Evolutionary conservation across 2,797 vertebrate species (phyloP).

Genomic region (Chelon auratus): DNA sequence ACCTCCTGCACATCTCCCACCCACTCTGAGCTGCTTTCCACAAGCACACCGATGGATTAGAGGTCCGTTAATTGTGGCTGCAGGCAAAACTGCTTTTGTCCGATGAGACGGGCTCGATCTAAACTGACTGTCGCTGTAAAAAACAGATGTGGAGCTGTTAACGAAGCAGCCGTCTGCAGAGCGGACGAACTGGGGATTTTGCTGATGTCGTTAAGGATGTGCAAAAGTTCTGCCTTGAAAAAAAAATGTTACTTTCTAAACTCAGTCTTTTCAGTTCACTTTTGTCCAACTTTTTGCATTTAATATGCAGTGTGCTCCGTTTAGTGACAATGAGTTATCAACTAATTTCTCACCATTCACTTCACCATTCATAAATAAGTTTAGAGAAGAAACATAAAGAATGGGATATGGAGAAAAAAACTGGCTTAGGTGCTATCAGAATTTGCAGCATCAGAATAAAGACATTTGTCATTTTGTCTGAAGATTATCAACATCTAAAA

Average conservation of each 20-base stretch:
- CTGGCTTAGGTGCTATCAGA: too few species aligned
- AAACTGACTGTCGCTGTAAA: conserved; percentile 1
- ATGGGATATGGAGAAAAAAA: too few species aligned
- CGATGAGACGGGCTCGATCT: background rate
- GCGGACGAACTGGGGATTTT: too few species aligned
- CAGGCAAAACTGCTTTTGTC: conserved; percentile 10
- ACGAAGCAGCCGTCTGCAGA: background rate
- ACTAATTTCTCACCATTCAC: background rate
- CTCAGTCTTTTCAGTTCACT: background rate
- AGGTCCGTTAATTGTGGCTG: conserved; percentile 30
- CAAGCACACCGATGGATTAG: conserved; percentile 21
- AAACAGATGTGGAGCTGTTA: background rate
- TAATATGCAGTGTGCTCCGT: too few species aligned
- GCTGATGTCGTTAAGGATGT: background rate
- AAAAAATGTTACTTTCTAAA: background rate
- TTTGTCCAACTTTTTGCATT: background rate
- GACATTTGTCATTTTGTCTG: too few species aligned
- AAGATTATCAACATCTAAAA: too few species aligned
- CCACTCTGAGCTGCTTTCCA: conserved; percentile 12
- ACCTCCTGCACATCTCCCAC: conserved; percentile 11
- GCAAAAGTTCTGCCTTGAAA: conserved; percentile 11
- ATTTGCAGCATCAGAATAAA: too few species aligned
- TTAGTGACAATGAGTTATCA: background rate
- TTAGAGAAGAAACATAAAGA: background rate
- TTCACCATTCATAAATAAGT: background rate